These are phyloP conservation scores for Ctenomys sociabilis DNA, from an alignment of 2,113 vertebrate genomes.

Conservation along the genomic window DNA sequence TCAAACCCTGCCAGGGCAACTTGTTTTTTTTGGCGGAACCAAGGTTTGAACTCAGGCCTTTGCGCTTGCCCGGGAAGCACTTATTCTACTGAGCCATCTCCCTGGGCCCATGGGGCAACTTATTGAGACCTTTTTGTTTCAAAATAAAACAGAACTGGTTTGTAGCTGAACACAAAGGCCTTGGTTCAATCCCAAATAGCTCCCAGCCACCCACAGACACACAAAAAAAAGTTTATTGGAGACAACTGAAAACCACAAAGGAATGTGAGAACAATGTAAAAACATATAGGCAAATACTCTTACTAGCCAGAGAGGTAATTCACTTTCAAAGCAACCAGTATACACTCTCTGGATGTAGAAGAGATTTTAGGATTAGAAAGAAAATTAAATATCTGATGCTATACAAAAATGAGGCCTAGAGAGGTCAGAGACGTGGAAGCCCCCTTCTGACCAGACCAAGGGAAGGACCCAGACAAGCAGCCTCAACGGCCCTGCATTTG, in stretches of 20 bases:
- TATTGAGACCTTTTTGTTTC: not conserved
- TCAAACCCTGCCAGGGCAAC: not conserved
- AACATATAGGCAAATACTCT: not conserved
- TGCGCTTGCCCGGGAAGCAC: no score
- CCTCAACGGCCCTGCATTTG: not conserved
- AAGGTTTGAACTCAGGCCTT: no score
- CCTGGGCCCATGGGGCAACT: no score
- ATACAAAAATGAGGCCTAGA: not conserved
- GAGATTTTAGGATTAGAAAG: not conserved
- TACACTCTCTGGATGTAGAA: not conserved
- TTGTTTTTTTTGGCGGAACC: no score
- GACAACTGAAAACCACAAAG: conserved; percentile 14
- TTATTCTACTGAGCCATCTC: no score
- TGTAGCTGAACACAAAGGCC: not conserved
- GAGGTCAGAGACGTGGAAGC: not conserved
- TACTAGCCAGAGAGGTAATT: not conserved
- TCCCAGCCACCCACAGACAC: not conserved
- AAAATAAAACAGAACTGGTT: not conserved
- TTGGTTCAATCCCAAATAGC: not conserved
- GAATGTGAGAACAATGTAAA: not conserved
- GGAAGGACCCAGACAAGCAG: not conserved
- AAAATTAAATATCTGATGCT: conserved; percentile 10
- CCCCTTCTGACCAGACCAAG: not conserved
- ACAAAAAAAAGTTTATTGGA: not conserved
- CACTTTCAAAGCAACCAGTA: not conserved